Evolutionary conservation across 2,888 invertebrate genomes (phyloP).

Genomic region (Parasteatoda lunata): DNA sequence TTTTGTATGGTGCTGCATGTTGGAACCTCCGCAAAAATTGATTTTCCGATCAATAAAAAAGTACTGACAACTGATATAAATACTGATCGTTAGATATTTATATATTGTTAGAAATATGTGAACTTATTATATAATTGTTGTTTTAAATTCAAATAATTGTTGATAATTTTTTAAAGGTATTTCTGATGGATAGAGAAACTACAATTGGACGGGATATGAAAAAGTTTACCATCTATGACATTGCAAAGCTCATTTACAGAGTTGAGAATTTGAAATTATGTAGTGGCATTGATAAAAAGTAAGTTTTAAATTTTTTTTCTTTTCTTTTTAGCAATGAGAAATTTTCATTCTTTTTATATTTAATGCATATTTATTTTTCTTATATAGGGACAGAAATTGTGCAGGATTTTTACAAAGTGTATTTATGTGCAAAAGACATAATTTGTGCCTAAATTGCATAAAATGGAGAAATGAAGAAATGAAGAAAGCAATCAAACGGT

Average conservation of each 20-base stretch:
- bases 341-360: neutral
- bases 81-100: no score
- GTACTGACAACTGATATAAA: no score
- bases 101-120: no score
- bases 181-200: neutral
- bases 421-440: neutral
- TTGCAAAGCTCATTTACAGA: neutral
- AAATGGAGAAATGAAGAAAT: neutral
- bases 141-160: neutral
- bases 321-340: neutral
- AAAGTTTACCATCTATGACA: neutral
- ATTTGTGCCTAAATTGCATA: neutral
- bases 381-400: neutral
- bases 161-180: neutral
- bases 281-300: neutral
- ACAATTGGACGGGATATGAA: neutral
- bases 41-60: no score
- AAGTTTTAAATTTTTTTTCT: neutral
- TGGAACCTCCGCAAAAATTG: no score
- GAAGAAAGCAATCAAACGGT: neutral
- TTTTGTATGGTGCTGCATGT: no score
- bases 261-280: neutral
- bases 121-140: no score
- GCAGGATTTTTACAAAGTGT: neutral
- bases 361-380: neutral